Base-by-base conservation (phyloP, 2,113 vertebrate genomes). In the Notothenia rossii region DNA sequence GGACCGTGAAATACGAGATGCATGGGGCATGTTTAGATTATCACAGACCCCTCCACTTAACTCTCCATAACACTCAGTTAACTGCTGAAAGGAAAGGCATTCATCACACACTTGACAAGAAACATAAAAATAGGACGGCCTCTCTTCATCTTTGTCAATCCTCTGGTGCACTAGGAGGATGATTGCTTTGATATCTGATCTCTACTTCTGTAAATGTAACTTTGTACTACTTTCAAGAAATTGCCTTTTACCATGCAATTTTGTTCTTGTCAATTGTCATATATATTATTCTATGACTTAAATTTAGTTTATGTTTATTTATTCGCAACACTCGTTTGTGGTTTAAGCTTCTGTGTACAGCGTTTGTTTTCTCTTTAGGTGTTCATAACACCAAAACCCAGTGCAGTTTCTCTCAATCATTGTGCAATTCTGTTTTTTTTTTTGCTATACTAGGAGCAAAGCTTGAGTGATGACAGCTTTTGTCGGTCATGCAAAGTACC, bases 1-100 rank as follows among this genome's bases (percentile, higher is more conserved):
- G 64, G 76, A 80, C 86, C 81, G 62, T 92, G 90, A 93, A 92
- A 92, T 84, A 84, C 1, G 88, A 93, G 89, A 80, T 73, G 80
- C 83, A 78, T 43, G 36, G 60, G 85, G 72, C 85, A 84, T 91
- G 90, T 91, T 91, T 91, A 87, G 75, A 87, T 86, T 91, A 89
- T 89, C 72, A 50, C 82, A 90, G 85, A 87, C 83, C 79, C 84
- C 84, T 80, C 89, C 84, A 91, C 83, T 93, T 91, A 86, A 82
- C 82, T 77, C 68, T 12, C 69, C 51, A 84, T 87, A 82, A 88
- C 81, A 82, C 73, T 70, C 54, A 14, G 64, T 58, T 77, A 61
- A 74, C 72, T 79, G 72, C 71, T 79, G 67, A 81, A 51, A 75
- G 61, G 54, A 79, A 36, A 88, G 75, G 62, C 81, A 85, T 92